Conservation (phyloP, 2,113 vertebrate genomes). For the Alosa alosa region DNA sequence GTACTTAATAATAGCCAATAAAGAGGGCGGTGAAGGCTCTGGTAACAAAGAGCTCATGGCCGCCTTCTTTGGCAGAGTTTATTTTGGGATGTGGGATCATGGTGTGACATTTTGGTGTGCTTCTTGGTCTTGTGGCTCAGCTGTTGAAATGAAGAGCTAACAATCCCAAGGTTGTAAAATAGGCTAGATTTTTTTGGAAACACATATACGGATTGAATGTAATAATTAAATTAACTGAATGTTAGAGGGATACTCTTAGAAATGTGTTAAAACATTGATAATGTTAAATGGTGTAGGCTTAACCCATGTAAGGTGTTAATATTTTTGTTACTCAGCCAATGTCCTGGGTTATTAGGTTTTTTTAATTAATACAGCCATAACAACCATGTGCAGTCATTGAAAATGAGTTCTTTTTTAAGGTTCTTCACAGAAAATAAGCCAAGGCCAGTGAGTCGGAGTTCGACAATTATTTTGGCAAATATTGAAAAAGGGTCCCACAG, state of each 20-base stretch:
- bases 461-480: no score
- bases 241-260: not conserved
- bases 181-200: not conserved
- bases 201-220: not conserved
- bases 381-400: no score
- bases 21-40: not conserved
- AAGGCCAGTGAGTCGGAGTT: no score
- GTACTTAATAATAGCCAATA: not conserved
- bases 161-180: not conserved
- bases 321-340: no score
- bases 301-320: no score
- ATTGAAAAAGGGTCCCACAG: not conserved
- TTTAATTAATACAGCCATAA: no score
- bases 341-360: no score
- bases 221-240: not conserved
- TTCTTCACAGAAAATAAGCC: no score
- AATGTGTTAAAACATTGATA: no score
- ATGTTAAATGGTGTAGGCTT: not conserved
- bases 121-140: not conserved
- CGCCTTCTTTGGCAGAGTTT: constrained; percentile 8
- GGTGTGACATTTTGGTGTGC: not conserved
- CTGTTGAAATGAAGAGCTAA: not conserved
- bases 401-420: no score
- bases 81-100: not conserved
- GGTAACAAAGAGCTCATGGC: not conserved